phyloP scores from a whole-genome alignment of 2,797 vertebrate species.

The Scolopax rusticola region DNA sequence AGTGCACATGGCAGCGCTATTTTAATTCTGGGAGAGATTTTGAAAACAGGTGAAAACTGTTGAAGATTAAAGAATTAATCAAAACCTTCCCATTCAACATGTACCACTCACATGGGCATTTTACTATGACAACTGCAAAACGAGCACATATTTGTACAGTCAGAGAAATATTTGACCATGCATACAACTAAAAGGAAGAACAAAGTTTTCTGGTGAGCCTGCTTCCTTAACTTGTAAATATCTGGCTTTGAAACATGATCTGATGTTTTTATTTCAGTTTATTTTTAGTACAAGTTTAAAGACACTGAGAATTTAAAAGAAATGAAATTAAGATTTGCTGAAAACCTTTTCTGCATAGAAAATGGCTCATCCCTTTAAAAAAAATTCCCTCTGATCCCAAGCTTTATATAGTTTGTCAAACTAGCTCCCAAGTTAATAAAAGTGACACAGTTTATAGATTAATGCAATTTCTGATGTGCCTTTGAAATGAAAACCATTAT shows the following conservation, averaged over 20 bases:
- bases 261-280: neutral
- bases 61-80: neutral
- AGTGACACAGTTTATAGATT: neutral
- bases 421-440: neutral
- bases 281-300: neutral
- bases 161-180: neutral
- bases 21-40: neutral
- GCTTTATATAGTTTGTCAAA: neutral
- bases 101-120: neutral
- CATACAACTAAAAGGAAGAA: neutral
- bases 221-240: neutral
- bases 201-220: neutral
- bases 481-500: slow-evolving; percentile 18
- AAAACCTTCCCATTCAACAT: neutral
- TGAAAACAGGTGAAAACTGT: neutral
- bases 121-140: neutral
- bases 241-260: neutral
- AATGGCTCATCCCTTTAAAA: neutral
- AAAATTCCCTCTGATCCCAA: neutral
- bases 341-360: neutral
- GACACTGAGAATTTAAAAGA: neutral
- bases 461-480: neutral
- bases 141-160: neutral
- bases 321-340: neutral
- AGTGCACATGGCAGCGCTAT: neutral